Evolutionary conservation across 2,888 invertebrate genomes (phyloP).

Genomic region (Celastrina argiolus): DNA sequence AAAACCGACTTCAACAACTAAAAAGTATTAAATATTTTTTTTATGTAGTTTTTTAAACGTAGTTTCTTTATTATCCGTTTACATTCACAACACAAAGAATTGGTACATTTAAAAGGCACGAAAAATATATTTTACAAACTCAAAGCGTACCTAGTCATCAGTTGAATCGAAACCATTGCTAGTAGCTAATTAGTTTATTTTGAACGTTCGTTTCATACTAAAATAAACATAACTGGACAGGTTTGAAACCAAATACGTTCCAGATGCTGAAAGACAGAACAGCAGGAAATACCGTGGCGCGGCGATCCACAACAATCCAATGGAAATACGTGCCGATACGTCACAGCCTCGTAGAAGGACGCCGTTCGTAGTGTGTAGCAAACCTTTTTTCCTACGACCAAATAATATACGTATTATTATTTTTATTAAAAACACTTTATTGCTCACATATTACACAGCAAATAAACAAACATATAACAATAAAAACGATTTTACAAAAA

Average conservation of each 20-base stretch:
- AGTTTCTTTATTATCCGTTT: no score
- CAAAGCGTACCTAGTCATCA: not conserved
- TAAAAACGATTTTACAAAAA: no score
- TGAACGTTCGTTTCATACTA: not conserved
- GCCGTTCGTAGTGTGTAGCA: constrained; percentile 35
- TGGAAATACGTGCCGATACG: constrained; percentile 55
- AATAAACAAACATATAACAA: no score
- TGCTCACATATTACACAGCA: no score
- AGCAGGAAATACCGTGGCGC: constrained; percentile 68
- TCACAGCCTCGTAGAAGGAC: constrained; percentile 41
- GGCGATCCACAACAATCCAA: constrained; percentile 60
- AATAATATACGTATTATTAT: no score
- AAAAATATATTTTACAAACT: not conserved
- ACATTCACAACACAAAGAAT: no score
- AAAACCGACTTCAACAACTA: no score
- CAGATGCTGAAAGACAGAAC: constrained; percentile 46
- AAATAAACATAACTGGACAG: constrained; percentile 16
- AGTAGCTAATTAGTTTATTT: constrained; percentile 5
- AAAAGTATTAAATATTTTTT: no score
- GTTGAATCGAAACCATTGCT: not conserved
- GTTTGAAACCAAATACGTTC: constrained; percentile 40
- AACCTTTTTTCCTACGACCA: constrained; percentile 40
- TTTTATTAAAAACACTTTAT: no score
- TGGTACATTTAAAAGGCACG: no score
- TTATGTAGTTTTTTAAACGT: no score